phyloP scores from a whole-genome alignment of 2,888 invertebrate genomes.

The Agrotis clavis region DNA sequence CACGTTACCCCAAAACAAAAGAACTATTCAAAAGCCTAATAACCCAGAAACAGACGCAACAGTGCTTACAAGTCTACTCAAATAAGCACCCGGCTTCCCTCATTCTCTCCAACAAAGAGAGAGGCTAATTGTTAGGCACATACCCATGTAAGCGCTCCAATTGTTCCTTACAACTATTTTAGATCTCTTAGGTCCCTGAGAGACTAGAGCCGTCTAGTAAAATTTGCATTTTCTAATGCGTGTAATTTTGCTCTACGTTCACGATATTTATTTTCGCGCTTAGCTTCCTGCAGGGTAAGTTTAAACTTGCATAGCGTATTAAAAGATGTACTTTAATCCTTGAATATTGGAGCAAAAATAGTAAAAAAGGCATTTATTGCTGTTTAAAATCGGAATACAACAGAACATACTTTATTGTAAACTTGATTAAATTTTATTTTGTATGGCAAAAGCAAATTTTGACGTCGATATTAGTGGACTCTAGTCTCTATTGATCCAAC shows the following conservation, averaged over 20 bases:
- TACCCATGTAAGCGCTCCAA: conserved; percentile 28
- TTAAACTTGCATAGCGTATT: not conserved
- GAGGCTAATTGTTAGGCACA: conserved; percentile 40
- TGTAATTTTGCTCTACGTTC: conserved; percentile 29
- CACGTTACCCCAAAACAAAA: not conserved
- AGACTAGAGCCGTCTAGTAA: conserved; percentile 22
- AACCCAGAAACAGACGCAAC: not conserved
- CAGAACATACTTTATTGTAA: no score
- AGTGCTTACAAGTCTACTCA: conserved; percentile 16
- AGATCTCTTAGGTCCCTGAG: conserved; percentile 35
- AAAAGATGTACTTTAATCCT: not conserved
- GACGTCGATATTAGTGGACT: no score
- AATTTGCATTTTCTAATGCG: conserved; percentile 38
- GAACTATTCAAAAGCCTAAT: not conserved
- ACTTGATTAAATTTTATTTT: no score
- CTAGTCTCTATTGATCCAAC: no score
- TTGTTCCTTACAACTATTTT: conserved; percentile 37
- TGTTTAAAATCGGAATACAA: not conserved
- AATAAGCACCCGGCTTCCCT: not conserved
- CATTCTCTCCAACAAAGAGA: not conserved
- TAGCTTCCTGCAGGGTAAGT: not conserved
- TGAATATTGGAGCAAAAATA: not conserved
- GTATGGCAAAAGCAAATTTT: no score
- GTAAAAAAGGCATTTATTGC: not conserved
- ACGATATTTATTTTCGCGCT: conserved; percentile 25